phyloP scores from a whole-genome alignment of 2,797 vertebrate genomes.

The Antrozous pallidus region DNA sequence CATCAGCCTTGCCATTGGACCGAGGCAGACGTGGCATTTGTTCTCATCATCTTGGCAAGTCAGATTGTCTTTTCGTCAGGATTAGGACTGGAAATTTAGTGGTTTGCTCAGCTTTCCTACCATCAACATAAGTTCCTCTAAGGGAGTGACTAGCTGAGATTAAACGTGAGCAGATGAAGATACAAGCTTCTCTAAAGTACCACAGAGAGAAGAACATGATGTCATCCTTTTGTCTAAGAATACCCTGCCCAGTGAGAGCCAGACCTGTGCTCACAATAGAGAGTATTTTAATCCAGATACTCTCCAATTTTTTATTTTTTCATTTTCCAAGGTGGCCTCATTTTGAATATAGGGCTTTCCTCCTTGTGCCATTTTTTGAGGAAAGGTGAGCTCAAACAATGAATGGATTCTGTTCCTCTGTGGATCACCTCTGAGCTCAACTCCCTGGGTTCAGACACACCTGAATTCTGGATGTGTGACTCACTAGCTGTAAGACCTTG shows the following conservation, averaged over 20 bases:
- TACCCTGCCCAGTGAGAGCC: not conserved
- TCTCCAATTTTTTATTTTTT: not conserved
- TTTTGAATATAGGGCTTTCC: not conserved
- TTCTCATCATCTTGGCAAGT: not conserved
- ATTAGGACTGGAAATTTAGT: not conserved
- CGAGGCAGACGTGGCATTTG: not conserved
- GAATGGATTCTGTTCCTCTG: not conserved
- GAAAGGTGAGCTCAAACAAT: not conserved
- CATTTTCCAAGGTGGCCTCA: not conserved
- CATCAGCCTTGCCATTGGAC: not conserved
- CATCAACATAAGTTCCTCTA: not conserved
- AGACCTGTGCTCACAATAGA: not conserved
- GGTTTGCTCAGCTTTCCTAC: not conserved
- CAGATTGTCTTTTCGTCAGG: not conserved
- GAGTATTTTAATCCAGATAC: not conserved
- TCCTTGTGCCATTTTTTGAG: not conserved
- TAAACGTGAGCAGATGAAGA: not conserved
- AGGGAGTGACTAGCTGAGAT: not conserved
- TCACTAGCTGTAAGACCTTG: not conserved
- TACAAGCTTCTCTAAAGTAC: not conserved
- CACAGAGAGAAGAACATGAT: not conserved
- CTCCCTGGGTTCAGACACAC: not conserved
- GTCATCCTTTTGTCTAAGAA: not conserved
- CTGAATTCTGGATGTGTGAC: not conserved
- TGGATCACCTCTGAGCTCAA: not conserved